A percentile compares a stretch with the other conserved stretches of the same genome.
Conservation (phyloP, 2,888 invertebrate genomes). For the Allygus modestus region DNA sequence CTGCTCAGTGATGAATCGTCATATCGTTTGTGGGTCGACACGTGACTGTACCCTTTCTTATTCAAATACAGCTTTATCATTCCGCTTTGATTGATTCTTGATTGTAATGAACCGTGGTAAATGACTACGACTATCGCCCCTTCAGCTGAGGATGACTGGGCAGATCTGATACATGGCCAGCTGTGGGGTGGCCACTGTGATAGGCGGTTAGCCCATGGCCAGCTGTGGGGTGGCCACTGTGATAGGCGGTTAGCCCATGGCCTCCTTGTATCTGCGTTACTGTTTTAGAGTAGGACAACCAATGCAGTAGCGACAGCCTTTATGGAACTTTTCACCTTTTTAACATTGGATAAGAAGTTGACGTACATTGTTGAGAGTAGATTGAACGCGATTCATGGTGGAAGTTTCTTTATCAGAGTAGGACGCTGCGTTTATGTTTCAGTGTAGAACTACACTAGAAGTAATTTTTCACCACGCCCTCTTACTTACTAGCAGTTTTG, state of each 20-base stretch:
- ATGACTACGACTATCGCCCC: not conserved
- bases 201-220: not conserved
- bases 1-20: too few species aligned
- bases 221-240: not conserved
- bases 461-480: too few species aligned
- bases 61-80: constrained; percentile 2
- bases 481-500: too few species aligned
- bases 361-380: too few species aligned
- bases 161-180: not conserved
- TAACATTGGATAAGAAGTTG: too few species aligned
- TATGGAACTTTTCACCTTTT: too few species aligned
- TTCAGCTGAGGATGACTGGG: constrained; percentile 1
- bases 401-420: too few species aligned
- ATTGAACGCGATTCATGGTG: too few species aligned
- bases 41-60: not conserved
- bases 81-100: not conserved
- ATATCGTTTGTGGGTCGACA: not conserved
- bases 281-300: too few species aligned
- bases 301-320: too few species aligned
- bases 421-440: too few species aligned
- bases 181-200: not conserved
- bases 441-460: too few species aligned
- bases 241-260: not conserved
- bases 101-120: constrained; percentile 7
- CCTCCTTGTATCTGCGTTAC: not conserved